phyloP scores from a whole-genome alignment of 2,113 vertebrate species.

The Pachypanchax playfairii region DNA sequence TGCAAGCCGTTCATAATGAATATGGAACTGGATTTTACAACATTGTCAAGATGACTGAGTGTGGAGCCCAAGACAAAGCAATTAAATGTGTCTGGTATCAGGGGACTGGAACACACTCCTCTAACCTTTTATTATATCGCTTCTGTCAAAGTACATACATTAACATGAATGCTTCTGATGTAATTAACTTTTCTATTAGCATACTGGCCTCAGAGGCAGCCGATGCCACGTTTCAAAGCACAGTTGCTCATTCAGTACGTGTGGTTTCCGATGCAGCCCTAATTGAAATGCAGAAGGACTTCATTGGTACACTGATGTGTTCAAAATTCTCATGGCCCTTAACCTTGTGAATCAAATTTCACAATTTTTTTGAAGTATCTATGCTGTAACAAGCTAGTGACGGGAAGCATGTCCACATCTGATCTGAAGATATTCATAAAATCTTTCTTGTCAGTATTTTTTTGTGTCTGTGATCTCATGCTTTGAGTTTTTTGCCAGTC shows the following conservation, averaged over 20 bases:
- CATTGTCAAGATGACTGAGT: constrained; percentile 61
- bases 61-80: constrained; percentile 63
- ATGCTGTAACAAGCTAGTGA: constrained; percentile 20
- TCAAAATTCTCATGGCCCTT: constrained; percentile 40
- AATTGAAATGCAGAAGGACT: constrained; percentile 66
- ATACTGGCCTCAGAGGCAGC: constrained; percentile 69
- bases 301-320: constrained; percentile 48
- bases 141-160: constrained; percentile 77
- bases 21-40: constrained; percentile 54
- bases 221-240: constrained; percentile 59
- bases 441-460: constrained; percentile 3
- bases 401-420: constrained; percentile 4
- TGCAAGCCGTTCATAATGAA: constrained; percentile 34
- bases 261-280: constrained; percentile 56
- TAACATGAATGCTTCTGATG: constrained; percentile 74
- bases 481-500: neutral
- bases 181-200: constrained; percentile 81
- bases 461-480: neutral
- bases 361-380: constrained; percentile 1
- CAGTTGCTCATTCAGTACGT: constrained; percentile 63
- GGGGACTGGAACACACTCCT: constrained; percentile 66
- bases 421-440: constrained; percentile 11
- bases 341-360: constrained; percentile 15
- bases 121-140: constrained; percentile 75
- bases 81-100: constrained; percentile 72